These are phyloP conservation scores for Smutsia temminckii DNA, from an alignment of 2,797 vertebrate species.

Conservation along the genomic window DNA sequence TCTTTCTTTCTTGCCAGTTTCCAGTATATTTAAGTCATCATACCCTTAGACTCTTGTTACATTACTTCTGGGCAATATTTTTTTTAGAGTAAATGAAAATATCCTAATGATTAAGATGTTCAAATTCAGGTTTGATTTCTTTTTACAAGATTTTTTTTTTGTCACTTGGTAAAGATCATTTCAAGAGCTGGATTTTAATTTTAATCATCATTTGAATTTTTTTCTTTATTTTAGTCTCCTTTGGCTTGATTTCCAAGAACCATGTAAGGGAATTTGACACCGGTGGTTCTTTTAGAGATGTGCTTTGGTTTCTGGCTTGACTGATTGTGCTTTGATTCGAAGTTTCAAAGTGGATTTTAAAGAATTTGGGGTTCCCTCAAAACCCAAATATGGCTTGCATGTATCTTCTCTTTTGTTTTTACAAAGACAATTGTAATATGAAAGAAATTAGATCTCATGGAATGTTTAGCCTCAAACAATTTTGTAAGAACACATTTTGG, in stretches of 20 bases:
- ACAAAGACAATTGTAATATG: conserved; percentile 14
- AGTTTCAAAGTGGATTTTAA: conserved; percentile 20
- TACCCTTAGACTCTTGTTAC: background rate
- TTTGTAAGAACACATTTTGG: conserved; percentile 41
- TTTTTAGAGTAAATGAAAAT: background rate
- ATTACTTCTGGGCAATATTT: background rate
- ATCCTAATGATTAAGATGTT: background rate
- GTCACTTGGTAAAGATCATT: background rate
- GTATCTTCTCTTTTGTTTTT: conserved; percentile 1
- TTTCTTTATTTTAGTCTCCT: background rate
- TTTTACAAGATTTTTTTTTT: background rate
- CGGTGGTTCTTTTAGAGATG: background rate
- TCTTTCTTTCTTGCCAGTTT: background rate
- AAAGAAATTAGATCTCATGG: conserved; percentile 57
- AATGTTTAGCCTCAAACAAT: conserved; percentile 55
- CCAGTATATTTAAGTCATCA: conserved; percentile 12
- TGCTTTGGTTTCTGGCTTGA: background rate
- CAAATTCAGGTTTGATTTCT: background rate
- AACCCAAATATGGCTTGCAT: background rate
- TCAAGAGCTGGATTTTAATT: background rate
- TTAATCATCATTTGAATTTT: background rate
- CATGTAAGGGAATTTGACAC: background rate
- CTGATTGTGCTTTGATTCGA: background rate
- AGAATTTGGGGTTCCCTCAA: background rate
- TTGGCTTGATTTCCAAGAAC: conserved; percentile 22